Base-by-base conservation (phyloP, 2,797 vertebrate genomes). In the Coracias cyanogaster region DNA sequence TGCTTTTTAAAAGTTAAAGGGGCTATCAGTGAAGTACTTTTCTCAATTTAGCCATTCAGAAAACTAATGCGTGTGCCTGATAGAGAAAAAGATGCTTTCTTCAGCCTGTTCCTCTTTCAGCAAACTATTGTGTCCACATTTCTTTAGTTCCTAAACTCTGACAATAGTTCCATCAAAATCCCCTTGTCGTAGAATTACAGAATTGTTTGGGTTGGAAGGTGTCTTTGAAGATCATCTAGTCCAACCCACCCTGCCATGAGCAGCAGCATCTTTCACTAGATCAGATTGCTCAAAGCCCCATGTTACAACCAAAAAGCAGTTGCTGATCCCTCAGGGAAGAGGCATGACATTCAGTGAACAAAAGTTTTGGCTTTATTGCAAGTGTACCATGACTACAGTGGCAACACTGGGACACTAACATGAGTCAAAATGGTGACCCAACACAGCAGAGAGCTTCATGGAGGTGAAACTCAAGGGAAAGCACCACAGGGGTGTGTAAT, bases 341-440 rank as follows among this genome's bases (percentile, higher is more conserved):
- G 26, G 17, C 17, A 43, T 3, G 3, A 65, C 52, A 57, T 7
- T 33, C 28, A 31, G 41, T 2, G 3, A 35, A 31, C 29, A 25
- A 86, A 66, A 51, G 7, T 5, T 66, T 72, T 80, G 65, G 20
- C 20, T 64, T 78, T 55, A 15, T 26, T 41, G 25, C n/a, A 64
- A 55, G 29, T 5, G 16, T 41, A 35, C 16, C 35, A 26, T 35
- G 41, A 35, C 13, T 17, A 21, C 17, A 55, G 29, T 12, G 35
- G 25, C 29, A 79, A 65, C 13, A 33, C 29, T 0, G 1, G 57
- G 19, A 55, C 33, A 62, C 20, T 3, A 8, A 39, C 1, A 1
- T 10, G 24, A 24, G 28, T 24, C 46, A 54, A 86, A 62, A 54
- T 41, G 41, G 12, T 54, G 74, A 62, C 29, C 10, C 0, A 1